These are phyloP conservation scores for Bradysia coprophila DNA, from an alignment of 1,140 invertebrate genomes.

Conservation along the genomic window DNA sequence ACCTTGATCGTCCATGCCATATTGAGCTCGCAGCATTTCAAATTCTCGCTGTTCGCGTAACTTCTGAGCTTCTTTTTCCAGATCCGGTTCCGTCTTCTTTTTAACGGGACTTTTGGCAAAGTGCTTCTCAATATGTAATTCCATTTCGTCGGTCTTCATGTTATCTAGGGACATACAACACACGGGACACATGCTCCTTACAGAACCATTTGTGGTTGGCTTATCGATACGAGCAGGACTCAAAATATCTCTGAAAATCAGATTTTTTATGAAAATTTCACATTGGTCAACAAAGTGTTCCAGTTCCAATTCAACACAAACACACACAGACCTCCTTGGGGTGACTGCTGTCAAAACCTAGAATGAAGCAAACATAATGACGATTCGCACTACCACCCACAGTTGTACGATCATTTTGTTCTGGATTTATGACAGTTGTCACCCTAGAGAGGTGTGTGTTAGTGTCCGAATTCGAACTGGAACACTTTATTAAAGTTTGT, in stretches of 20 bases:
- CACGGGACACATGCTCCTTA: slow-evolving; percentile 24
- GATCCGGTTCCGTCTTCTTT: slow-evolving; percentile 11
- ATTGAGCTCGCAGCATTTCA: slow-evolving; percentile 59
- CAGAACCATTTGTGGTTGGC: background rate
- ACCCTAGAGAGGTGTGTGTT: too few relatives aligned
- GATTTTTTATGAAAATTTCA: background rate
- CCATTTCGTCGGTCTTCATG: slow-evolving; percentile 6
- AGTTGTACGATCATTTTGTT: too few relatives aligned
- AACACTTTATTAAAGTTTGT: too few relatives aligned
- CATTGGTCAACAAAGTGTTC: slow-evolving; percentile 2
- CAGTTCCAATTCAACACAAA: too few relatives aligned
- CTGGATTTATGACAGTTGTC: too few relatives aligned
- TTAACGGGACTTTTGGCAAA: slow-evolving; percentile 25
- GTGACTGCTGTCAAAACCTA: too few relatives aligned
- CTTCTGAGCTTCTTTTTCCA: slow-evolving; percentile 48
- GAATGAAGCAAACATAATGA: too few relatives aligned
- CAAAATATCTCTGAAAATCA: slow-evolving; percentile 22
- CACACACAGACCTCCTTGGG: too few relatives aligned
- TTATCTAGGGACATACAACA: slow-evolving; percentile 13
- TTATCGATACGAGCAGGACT: slow-evolving; percentile 24
- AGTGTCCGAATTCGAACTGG: too few relatives aligned
- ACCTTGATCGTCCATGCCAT: slow-evolving; percentile 75
- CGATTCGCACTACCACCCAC: too few relatives aligned
- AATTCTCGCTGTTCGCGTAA: slow-evolving; percentile 62
- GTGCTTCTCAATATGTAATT: slow-evolving; percentile 45